Percentiles rank a stretch among this genome's conserved stretches.
phyloP scores from a whole-genome alignment of 2,888 invertebrate genomes.

The Eulithis prunata region DNA sequence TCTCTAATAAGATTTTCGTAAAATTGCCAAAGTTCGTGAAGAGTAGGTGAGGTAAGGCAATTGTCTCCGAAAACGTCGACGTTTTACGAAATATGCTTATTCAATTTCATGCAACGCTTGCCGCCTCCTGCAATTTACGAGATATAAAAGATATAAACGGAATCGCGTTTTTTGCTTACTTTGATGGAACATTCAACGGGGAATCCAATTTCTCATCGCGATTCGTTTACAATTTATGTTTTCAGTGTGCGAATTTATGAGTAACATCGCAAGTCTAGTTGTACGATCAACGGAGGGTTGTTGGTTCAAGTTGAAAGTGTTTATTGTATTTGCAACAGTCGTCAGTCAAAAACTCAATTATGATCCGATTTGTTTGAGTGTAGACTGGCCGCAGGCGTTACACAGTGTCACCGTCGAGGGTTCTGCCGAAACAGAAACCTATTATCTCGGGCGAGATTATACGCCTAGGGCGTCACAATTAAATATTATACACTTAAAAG shows the following conservation, averaged over 20 bases:
- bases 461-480: constrained; percentile 85
- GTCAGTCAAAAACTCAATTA: constrained; percentile 76
- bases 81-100: constrained; percentile 85
- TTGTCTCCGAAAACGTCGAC: constrained; percentile 84
- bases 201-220: constrained; percentile 80
- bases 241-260: constrained; percentile 63
- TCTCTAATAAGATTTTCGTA: constrained; percentile 79
- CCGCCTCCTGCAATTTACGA: constrained; percentile 85
- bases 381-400: constrained; percentile 74
- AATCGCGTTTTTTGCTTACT: constrained; percentile 85
- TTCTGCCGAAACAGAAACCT: constrained; percentile 84
- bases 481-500: constrained; percentile 85
- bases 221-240: constrained; percentile 77
- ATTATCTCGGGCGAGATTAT: constrained; percentile 85
- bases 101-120: constrained; percentile 85
- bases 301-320: constrained; percentile 38
- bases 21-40: constrained; percentile 84
- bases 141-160: constrained; percentile 85
- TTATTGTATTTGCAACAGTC: constrained; percentile 57
- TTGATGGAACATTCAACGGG: constrained; percentile 82
- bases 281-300: constrained; percentile 21
- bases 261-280: constrained; percentile 44
- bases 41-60: constrained; percentile 85
- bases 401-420: constrained; percentile 80
- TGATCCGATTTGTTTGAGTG: constrained; percentile 82